phyloP scores from a whole-genome alignment of 2,888 invertebrate genomes.

The Drosophila lacicola region DNA sequence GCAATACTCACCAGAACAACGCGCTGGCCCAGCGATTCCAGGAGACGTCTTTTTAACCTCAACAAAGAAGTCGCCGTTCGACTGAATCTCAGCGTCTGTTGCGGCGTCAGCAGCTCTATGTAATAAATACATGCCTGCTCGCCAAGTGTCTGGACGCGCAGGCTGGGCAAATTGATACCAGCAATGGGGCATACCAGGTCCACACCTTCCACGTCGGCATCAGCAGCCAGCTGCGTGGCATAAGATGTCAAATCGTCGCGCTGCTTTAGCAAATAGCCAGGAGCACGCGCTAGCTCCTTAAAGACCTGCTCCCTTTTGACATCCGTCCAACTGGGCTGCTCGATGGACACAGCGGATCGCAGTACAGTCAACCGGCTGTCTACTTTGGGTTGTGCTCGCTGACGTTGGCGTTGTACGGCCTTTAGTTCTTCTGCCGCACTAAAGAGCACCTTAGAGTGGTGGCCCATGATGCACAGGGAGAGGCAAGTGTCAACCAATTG shows the following conservation, averaged over 20 bases:
- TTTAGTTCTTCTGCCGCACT: slow-evolving; percentile 73
- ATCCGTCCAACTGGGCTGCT: slow-evolving; percentile 73
- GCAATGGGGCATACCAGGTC: slow-evolving; percentile 78
- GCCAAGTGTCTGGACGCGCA: slow-evolving; percentile 66
- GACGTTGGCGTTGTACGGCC: slow-evolving; percentile 46
- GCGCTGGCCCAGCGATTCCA: slow-evolving; percentile 74
- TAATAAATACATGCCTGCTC: slow-evolving; percentile 50
- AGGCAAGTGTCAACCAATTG: slow-evolving; percentile 82
- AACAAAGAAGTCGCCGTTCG: slow-evolving; percentile 71
- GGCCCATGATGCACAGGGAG: slow-evolving; percentile 80
- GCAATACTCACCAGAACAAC: slow-evolving; percentile 73
- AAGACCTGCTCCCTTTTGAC: slow-evolving; percentile 50
- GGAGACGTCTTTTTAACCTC: slow-evolving; percentile 76
- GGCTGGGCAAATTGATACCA: slow-evolving; percentile 82
- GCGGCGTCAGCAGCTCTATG: slow-evolving; percentile 79
- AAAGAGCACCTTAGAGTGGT: slow-evolving; percentile 75
- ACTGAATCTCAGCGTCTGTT: slow-evolving; percentile 78
- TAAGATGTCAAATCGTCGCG: slow-evolving; percentile 64
- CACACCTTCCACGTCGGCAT: slow-evolving; percentile 63
- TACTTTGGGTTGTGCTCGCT: slow-evolving; percentile 77
- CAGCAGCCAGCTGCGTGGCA: slow-evolving; percentile 59
- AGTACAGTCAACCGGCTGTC: slow-evolving; percentile 82
- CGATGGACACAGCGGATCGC: slow-evolving; percentile 80
- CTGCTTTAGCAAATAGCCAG: slow-evolving; percentile 74
- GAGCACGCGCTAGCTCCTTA: slow-evolving; percentile 67